Conservation (phyloP, 2,113 vertebrate genomes). For the Scartelaos histophorus region DNA sequence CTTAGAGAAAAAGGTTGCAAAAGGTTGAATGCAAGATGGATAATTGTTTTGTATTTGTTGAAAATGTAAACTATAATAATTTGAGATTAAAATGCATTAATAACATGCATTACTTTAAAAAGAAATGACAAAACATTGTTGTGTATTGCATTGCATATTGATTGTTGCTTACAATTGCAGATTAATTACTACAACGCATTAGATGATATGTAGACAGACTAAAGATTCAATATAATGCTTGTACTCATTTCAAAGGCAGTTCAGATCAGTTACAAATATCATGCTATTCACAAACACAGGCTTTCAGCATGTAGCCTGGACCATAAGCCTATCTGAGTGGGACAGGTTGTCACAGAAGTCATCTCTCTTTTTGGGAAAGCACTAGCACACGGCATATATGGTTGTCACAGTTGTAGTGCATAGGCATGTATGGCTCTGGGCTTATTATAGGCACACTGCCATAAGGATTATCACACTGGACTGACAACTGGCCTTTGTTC, state of each 20-base stretch:
- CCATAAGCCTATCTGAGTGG: not conserved
- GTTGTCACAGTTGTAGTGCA: conserved; percentile 60
- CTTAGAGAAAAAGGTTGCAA: too few relatives aligned
- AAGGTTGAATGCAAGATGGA: too few relatives aligned
- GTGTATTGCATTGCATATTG: too few relatives aligned
- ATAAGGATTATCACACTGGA: conserved; percentile 59
- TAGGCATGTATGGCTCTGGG: conserved; percentile 64
- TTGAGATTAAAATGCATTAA: not conserved
- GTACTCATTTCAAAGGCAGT: not conserved
- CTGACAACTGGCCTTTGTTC: conserved; percentile 72
- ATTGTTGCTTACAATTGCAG: not conserved
- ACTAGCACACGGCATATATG: conserved; percentile 57
- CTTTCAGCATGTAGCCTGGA: not conserved
- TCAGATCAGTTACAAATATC: not conserved
- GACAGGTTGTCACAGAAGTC: conserved; percentile 36
- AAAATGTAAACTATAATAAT: not conserved
- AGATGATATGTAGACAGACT: not conserved
- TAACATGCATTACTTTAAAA: not conserved
- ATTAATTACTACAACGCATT: too few relatives aligned
- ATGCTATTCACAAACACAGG: not conserved
- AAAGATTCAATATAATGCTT: not conserved
- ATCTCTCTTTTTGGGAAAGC: conserved; percentile 44
- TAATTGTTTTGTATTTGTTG: not conserved
- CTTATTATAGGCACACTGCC: conserved; percentile 69
- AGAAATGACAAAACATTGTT: too few relatives aligned